Evolutionary conservation across 2,797 vertebrate species (phyloP).

Genomic region (Yasuhikotakia modesta): DNA sequence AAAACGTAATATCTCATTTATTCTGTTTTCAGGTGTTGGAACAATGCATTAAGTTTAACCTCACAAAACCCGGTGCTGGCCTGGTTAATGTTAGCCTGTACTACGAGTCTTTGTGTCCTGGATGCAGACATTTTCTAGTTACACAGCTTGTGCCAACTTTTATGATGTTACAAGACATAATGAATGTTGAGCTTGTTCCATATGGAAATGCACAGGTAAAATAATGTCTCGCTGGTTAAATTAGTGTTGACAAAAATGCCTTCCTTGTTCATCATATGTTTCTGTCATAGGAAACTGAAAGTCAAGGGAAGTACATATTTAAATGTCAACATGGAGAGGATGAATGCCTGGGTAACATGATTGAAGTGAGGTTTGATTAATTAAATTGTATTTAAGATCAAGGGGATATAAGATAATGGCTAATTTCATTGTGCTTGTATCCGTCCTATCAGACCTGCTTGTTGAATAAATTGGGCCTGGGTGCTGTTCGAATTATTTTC

Average conservation of each 20-base stretch:
- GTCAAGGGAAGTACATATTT: constrained; percentile 75
- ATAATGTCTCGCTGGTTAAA: not conserved
- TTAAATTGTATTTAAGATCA: not conserved
- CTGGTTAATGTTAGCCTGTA: constrained; percentile 80
- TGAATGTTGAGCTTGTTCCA: constrained; percentile 84
- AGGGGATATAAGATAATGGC: not conserved
- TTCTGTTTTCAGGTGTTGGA: constrained; percentile 73
- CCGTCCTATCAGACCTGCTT: constrained; percentile 79
- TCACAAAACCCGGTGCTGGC: constrained; percentile 42
- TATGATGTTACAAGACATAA: constrained; percentile 76
- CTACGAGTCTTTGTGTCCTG: constrained; percentile 88
- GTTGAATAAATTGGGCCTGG: constrained; percentile 61
- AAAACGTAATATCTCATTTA: not conserved
- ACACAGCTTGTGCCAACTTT: constrained; percentile 79
- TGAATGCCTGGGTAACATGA: constrained; percentile 90
- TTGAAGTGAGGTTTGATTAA: constrained; percentile 79
- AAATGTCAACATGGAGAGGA: constrained; percentile 86
- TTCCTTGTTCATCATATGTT: not conserved
- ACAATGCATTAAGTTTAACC: constrained; percentile 67
- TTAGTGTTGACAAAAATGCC: not conserved
- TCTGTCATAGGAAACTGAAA: constrained; percentile 75
- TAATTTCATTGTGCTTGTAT: not conserved
- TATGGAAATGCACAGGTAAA: constrained; percentile 88
- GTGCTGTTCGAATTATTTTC: constrained; percentile 71
- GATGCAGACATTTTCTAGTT: constrained; percentile 77